Base-by-base conservation (phyloP, 2,113 vertebrate genomes). In the Planiliza haematocheilus region DNA sequence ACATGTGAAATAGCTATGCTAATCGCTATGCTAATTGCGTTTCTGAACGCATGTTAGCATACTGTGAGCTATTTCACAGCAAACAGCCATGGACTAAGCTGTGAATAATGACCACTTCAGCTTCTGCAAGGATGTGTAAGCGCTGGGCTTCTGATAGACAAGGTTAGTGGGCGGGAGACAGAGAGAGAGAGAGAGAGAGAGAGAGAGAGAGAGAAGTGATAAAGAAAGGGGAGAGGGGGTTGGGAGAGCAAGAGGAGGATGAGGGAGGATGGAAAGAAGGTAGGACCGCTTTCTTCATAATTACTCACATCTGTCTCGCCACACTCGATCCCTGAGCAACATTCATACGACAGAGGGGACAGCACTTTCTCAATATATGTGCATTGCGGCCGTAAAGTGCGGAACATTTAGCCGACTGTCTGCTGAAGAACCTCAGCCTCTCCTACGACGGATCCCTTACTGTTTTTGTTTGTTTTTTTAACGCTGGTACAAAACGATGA, bases 41-140 rank as follows among this genome's bases (percentile, higher is more conserved):
- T 79, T 77, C 73, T 79, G 73, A 76, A 75, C 12, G 69, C 82
- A 67, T 78, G 75, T 82, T 73, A 50, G 62, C 68, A 59, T 70
- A 77, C 56, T 62, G 64, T 76, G 80, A 85, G 84, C 74, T 81
- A 87, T 87, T 84, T 89, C 78, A 86, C 77, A 88, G 85, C 80
- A 88, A 79, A 88, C 67, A 80, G 63, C 65, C 82, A 59, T 48
- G 42, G 74, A 24, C 63, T 66, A 61, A 79, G 75, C 71, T 88
- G 81, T 91, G 89, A 88, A 88, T 90, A 91, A 92, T 91, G 90
- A 88, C 77, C 81, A 89, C 83, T 91, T 90, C 77, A 88, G 83
- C 76, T 61, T 62, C 76, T 65, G 79, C 69, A 64, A 77, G 83
- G 80, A 89, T 81, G 76, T 80, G 65, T 63, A 83, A 85, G 81